These are phyloP conservation scores for Corythucha ciliata DNA, from an alignment of 2,888 invertebrate genomes.

Conservation along the genomic window DNA sequence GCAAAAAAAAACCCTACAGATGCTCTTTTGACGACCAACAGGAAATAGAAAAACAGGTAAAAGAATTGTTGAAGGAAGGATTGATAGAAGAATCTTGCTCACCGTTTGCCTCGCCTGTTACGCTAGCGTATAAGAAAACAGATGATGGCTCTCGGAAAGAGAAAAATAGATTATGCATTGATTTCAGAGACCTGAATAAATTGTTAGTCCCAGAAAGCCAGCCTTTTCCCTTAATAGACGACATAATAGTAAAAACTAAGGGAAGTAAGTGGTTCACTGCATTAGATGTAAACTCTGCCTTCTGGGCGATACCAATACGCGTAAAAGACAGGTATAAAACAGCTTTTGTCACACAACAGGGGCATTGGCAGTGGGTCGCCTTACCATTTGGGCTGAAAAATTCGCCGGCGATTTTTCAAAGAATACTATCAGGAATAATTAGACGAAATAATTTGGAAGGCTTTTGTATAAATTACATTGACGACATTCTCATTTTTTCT, in stretches of 20 bases:
- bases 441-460: too few relatives aligned
- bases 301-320: slow-evolving; percentile 13
- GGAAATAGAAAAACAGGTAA: slow-evolving; percentile 19
- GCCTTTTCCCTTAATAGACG: slow-evolving; percentile 21
- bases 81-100: slow-evolving; percentile 22
- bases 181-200: slow-evolving; percentile 23
- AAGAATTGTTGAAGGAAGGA: slow-evolving; percentile 12
- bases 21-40: slow-evolving; percentile 9
- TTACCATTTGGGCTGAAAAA: slow-evolving; percentile 3
- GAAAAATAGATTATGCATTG: slow-evolving; percentile 17
- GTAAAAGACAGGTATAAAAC: slow-evolving; percentile 5
- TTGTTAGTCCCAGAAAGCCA: slow-evolving; percentile 17
- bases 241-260: slow-evolving; percentile 14
- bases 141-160: slow-evolving; percentile 1
- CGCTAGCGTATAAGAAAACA: slow-evolving; percentile 22
- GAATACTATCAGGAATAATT: too few relatives aligned
- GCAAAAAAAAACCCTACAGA: slow-evolving; percentile 12
- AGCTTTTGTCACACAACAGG: slow-evolving; percentile 6
- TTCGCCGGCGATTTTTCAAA: too few relatives aligned
- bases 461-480: too few relatives aligned
- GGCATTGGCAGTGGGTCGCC: slow-evolving; percentile 9
- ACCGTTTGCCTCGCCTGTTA: slow-evolving; percentile 23
- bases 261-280: too few relatives aligned
- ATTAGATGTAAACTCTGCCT: too few relatives aligned
- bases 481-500: too few relatives aligned